phyloP scores from a whole-genome alignment of 2,113 vertebrate genomes.

The Anolis sagrei region DNA sequence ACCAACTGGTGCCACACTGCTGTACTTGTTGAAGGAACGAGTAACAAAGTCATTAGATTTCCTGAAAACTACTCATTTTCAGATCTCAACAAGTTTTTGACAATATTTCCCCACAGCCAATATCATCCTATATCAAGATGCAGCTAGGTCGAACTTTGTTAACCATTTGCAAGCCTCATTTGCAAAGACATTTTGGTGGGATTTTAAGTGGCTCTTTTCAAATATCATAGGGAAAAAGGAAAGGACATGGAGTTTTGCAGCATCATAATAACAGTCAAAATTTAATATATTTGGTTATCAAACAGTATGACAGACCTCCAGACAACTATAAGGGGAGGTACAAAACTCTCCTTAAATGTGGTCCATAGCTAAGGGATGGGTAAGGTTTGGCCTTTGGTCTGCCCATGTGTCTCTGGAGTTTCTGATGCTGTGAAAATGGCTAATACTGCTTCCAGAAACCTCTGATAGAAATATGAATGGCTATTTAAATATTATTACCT shows the following conservation, averaged over 20 bases:
- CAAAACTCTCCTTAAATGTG: not conserved
- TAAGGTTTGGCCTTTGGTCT: too few species aligned
- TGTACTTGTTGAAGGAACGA: not conserved
- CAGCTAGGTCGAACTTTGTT: not conserved
- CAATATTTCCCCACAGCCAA: not conserved
- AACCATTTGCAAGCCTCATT: not conserved
- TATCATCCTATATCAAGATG: not conserved
- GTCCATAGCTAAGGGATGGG: too few species aligned
- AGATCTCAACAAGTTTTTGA: rapidly evolving
- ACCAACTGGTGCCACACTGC: not conserved
- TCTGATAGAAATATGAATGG: too few species aligned
- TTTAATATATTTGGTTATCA: not conserved
- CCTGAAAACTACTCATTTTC: not conserved
- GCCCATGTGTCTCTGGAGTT: too few species aligned
- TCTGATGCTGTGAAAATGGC: too few species aligned
- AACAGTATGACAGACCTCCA: not conserved
- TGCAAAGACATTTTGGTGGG: not conserved
- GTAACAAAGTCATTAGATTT: not conserved
- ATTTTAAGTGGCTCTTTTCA: not conserved
- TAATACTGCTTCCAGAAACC: too few species aligned
- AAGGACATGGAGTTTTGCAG: not conserved
- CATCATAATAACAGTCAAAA: not conserved
- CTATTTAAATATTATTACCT: too few species aligned
- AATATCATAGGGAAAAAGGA: not conserved
- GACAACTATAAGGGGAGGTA: not conserved